Percentiles rank a stretch among this genome's conserved stretches.
Evolutionary conservation across 2,888 invertebrate species (phyloP).

Genomic region (Chaitophorus viminalis): DNA sequence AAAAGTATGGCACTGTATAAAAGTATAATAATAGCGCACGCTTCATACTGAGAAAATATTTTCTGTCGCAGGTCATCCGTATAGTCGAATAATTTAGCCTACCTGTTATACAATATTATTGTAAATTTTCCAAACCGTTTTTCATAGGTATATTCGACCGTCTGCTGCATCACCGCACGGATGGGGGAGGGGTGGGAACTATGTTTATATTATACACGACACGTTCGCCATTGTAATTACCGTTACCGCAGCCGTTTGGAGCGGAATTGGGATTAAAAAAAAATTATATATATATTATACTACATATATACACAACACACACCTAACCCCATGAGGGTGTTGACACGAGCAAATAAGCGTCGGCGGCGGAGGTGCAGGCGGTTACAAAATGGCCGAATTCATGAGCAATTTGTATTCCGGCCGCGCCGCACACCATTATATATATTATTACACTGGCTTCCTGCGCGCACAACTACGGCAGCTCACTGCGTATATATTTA

Average conservation of each 20-base stretch:
- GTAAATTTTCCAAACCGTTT: no score
- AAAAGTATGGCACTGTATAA: no score
- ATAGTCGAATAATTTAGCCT: no score
- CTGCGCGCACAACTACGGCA: slow-evolving; percentile 21
- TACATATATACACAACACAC: background rate
- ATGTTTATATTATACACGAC: background rate
- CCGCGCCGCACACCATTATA: slow-evolving; percentile 43
- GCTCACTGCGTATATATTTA: background rate
- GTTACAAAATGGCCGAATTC: slow-evolving; percentile 60
- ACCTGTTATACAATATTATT: no score
- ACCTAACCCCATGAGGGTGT: slow-evolving; percentile 42
- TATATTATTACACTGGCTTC: slow-evolving; percentile 25
- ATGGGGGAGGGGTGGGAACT: no score
- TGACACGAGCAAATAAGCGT: slow-evolving; percentile 35
- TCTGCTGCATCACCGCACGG: no score
- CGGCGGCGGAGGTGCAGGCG: slow-evolving; percentile 13
- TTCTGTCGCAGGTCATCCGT: no score
- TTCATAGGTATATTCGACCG: no score
- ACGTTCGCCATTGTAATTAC: slow-evolving; percentile 31
- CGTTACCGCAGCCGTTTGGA: slow-evolving; percentile 1
- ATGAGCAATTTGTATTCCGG: slow-evolving; percentile 57
- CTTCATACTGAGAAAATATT: no score
- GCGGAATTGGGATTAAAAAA: slow-evolving; percentile 40
- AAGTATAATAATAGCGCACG: no score
- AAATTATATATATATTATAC: background rate